Evolutionary conservation across 1,140 invertebrate species (phyloP), one percentile per base, ranked within the genome.

Genomic region (Drosophila truncata): DNA sequence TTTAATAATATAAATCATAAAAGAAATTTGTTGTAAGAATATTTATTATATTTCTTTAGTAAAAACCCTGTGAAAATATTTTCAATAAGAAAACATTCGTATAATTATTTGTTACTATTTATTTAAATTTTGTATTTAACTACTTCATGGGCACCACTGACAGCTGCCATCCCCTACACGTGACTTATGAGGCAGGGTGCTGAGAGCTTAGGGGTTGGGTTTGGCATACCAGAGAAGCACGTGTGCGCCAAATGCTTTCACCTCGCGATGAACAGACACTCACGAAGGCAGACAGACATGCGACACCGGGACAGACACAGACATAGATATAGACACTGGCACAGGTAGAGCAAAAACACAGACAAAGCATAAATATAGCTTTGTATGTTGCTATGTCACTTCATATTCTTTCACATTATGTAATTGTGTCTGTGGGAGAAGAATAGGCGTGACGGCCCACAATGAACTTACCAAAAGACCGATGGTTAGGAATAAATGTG

Each of bases 161-260:
- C 33, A n/a, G 4, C 20, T 7, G 0, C 9, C 33, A 37, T 37
- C 16, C 20, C 52, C 52, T 37, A 37, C 14, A 37, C 9, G 14
- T 55, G 52, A 55, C 33, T 20, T 37, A 55, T 9, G 33, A 25
- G 14, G 0, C 6, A 16, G 52, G 52, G 52, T 25, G 52, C 31
- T 37, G 52, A 55, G 52, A 37, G 52, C 52, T 55, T 37, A n/a
- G 52, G 52, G 33, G 14, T 16, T 55, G 20, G 52, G 52, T 1
- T 25, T 25, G 52, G 33, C 52, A 66, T 39, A n/a, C 66, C 23
- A 42, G 62, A 65, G 31, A 29, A 66, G 49, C 75, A 70, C 74
- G 75, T 78, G 75, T 59, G 74, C 74, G 49, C 57, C 64, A 70
- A 78, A 78, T 78, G 57, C 65, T 31, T 78, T 60, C 74, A 69